Percentiles rank a stretch among this genome's conserved stretches.
Evolutionary conservation across 2,888 invertebrate species (phyloP).

Genomic region (Dasypolia templi): DNA sequence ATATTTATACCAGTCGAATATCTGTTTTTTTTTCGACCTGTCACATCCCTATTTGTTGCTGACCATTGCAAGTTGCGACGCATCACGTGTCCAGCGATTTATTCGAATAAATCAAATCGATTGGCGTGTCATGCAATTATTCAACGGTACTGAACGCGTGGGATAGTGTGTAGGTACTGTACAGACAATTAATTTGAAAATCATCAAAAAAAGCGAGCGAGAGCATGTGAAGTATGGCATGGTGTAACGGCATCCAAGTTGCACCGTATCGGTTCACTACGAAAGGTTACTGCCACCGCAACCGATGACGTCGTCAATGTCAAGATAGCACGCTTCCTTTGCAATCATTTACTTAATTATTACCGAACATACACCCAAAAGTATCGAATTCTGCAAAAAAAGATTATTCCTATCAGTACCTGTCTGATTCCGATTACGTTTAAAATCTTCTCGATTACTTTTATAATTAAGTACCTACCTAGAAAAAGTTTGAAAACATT

Average conservation of each 20-base stretch:
- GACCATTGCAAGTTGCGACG: constrained; percentile 20
- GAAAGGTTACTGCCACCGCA: constrained; percentile 54
- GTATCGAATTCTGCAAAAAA: constrained; percentile 36
- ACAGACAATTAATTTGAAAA: constrained; percentile 75
- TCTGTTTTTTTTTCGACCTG: constrained; percentile 14
- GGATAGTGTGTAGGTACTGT: constrained; percentile 52
- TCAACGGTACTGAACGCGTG: constrained; percentile 66
- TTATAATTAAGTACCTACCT: constrained; percentile 10
- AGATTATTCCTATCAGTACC: constrained; percentile 20
- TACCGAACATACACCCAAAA: constrained; percentile 13
- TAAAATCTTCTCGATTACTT: constrained; percentile 25
- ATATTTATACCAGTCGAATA: background rate
- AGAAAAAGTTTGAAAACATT: background rate
- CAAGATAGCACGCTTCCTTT: constrained; percentile 48
- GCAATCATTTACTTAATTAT: constrained; percentile 25
- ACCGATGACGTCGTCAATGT: constrained; percentile 34
- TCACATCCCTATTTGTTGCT: constrained; percentile 20
- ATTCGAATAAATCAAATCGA: constrained; percentile 54
- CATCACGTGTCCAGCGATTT: constrained; percentile 18
- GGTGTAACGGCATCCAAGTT: constrained; percentile 60
- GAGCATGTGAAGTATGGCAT: constrained; percentile 77
- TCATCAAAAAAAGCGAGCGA: constrained; percentile 69
- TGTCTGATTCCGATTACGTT: background rate
- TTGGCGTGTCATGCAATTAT: constrained; percentile 52
- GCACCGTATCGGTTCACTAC: constrained; percentile 52